Evolutionary conservation across 1,140 invertebrate species (phyloP), one percentile per base, ranked within the genome.

Genomic region (Antheraea mylitta): DNA sequence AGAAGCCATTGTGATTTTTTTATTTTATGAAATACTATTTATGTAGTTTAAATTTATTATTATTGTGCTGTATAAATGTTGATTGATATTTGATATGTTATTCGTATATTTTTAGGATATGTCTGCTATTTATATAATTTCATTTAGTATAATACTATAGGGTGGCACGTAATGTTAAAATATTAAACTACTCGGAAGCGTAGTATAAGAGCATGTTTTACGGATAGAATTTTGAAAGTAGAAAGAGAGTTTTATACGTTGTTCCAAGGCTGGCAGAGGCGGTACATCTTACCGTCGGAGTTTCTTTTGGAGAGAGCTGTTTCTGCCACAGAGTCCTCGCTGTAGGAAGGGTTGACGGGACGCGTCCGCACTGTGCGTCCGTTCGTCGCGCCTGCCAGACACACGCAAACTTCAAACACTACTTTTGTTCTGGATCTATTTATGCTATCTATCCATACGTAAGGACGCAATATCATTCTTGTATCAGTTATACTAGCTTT

Each of bases 291-390:
- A 96, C 96, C 96, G 92, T 96, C 96, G 72, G 96, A 96, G 93
- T 96, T 96, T 94, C 95, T 96, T 93, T 96, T 96, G 83, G 94
- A 94, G 85, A 96, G 93, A 78, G 95, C 94, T 72, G 95, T 96
- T 85, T 96, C 96, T 76, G 95, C 94, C 78, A 96, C 95, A 71
- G 95, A 96, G 92, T 96, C 96, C 92, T 96, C 95, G 86, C 95
- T 96, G 87, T 95, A 95, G 90, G 95, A 95, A 69, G 95, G 94
- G 92, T 96, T 95, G 83, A 95, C 78, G 77, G 83, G 82, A 73
- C 83, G 79, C 83, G 85, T 74, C 75, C 87, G 81, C 80, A 80
- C 82, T 69, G 85, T 79, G 69, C 85, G 86, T 72, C 83, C 84
- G 78, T 80, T 87, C 73, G 79, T 82, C 79, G 82, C 81, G 83